phyloP scores from a whole-genome alignment of 2,113 vertebrate genomes.

The Diglossa brunneiventris region DNA sequence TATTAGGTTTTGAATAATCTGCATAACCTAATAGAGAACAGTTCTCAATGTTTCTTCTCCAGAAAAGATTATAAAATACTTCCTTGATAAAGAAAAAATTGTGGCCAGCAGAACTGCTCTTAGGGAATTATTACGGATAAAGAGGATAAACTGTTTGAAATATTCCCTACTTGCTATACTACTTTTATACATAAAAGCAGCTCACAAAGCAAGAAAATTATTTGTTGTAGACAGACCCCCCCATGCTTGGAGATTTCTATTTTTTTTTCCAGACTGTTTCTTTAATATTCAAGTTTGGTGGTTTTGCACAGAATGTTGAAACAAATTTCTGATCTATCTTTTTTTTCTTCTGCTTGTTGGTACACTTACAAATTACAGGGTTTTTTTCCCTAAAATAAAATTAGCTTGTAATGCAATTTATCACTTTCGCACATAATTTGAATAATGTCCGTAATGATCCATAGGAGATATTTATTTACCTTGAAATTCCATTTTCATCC shows the following conservation, averaged over 20 bases:
- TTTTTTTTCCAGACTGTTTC: not conserved
- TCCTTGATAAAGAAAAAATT: not conserved
- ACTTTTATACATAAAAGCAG: not conserved
- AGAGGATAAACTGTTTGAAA: not conserved
- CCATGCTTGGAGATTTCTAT: not conserved
- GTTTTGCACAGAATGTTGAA: not conserved
- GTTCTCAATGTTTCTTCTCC: not conserved
- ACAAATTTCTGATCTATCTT: not conserved
- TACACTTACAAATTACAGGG: not conserved
- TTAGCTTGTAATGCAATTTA: not conserved
- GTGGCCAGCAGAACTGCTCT: not conserved
- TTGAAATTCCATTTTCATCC: conserved; percentile 12
- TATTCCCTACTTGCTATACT: not conserved
- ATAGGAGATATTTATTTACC: conserved; percentile 10
- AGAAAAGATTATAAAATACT: not conserved
- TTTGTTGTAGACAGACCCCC: not conserved
- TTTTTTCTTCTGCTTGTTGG: not conserved
- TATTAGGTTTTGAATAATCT: not conserved
- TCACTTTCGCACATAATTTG: not conserved
- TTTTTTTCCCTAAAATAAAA: not conserved
- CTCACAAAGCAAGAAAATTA: not conserved
- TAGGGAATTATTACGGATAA: not conserved
- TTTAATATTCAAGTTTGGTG: not conserved
- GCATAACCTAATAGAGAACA: not conserved
- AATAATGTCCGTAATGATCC: not conserved